Percentiles rank a stretch among this genome's conserved stretches.
Evolutionary conservation across 2,888 invertebrate genomes (phyloP).

Genomic region (Suillia variegata): DNA sequence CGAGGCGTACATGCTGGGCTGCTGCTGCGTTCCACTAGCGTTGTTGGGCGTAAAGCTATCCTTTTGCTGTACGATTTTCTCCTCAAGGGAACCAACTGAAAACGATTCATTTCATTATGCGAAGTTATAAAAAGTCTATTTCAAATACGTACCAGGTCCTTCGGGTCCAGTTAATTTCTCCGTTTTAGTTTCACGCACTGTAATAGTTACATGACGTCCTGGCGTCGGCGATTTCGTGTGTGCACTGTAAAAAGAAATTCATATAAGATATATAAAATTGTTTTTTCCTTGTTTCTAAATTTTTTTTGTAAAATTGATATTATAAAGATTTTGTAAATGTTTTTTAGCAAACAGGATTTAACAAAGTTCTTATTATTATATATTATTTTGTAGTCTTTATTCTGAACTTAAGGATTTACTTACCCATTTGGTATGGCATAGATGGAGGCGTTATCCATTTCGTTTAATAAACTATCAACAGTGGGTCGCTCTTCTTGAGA

Average conservation of each 20-base stretch:
- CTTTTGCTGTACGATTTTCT: constrained; percentile 56
- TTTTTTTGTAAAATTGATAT: neutral
- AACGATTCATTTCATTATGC: constrained; percentile 6
- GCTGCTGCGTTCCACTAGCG: neutral
- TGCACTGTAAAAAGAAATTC: constrained; percentile 25
- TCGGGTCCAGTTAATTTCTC: constrained; percentile 63
- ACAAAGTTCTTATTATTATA: too few species aligned
- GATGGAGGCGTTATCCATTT: constrained; percentile 67
- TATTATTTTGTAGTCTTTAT: too few species aligned
- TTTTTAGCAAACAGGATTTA: neutral
- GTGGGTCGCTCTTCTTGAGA: constrained; percentile 69
- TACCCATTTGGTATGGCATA: constrained; percentile 79
- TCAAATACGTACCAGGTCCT: constrained; percentile 53
- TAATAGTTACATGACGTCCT: constrained; percentile 66
- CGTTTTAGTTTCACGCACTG: constrained; percentile 67
- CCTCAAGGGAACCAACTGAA: constrained; percentile 53
- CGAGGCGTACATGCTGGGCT: constrained; percentile 65
- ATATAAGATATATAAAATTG: neutral
- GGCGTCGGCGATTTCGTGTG: constrained; percentile 54
- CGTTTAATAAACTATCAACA: constrained; percentile 88
- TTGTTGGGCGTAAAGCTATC: constrained; percentile 48
- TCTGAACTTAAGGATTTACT: too few species aligned
- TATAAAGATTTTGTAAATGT: neutral
- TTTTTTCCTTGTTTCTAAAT: too few species aligned
- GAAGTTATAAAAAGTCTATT: neutral